These are phyloP conservation scores for Saimiri boliviensis DNA, from an alignment of 2,113 vertebrate genomes.

Conservation along the genomic window DNA sequence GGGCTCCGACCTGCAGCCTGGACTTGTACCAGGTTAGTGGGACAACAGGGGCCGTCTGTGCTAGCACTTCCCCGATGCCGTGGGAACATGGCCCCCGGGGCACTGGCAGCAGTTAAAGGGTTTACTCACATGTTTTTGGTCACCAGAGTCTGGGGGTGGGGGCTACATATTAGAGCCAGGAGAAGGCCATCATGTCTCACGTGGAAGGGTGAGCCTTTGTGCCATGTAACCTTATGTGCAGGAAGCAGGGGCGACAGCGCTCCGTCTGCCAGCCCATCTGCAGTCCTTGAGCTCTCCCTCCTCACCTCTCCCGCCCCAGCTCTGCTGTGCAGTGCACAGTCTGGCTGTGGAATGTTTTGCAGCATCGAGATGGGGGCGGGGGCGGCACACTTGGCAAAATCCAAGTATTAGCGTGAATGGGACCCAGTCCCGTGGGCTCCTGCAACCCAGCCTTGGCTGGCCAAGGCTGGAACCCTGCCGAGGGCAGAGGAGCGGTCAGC, in stretches of 20 bases:
- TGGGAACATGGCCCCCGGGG: neutral
- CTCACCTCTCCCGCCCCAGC: neutral
- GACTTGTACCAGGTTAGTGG: neutral
- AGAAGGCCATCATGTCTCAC: no score
- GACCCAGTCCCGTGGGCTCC: no score
- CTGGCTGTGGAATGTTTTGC: neutral
- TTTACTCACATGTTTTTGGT: rapidly evolving
- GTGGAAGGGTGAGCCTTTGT: neutral
- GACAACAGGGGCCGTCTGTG: rapidly evolving
- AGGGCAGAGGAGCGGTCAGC: neutral
- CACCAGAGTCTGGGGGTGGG: neutral
- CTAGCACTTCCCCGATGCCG: neutral
- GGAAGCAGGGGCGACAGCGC: neutral
- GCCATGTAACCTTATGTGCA: neutral
- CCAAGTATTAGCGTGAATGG: rapidly evolving
- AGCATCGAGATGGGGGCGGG: no score
- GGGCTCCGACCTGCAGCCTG: neutral
- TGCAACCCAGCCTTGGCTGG: neutral
- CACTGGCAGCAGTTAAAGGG: neutral
- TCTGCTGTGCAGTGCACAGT: neutral
- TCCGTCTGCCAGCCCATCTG: neutral
- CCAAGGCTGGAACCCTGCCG: neutral
- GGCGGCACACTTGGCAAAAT: neutral
- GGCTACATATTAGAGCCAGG: neutral
- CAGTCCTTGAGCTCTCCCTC: rapidly evolving